These are phyloP conservation scores for Mesochorus sp. DNA, from an alignment of 2,888 invertebrate genomes.

Conservation along the genomic window DNA sequence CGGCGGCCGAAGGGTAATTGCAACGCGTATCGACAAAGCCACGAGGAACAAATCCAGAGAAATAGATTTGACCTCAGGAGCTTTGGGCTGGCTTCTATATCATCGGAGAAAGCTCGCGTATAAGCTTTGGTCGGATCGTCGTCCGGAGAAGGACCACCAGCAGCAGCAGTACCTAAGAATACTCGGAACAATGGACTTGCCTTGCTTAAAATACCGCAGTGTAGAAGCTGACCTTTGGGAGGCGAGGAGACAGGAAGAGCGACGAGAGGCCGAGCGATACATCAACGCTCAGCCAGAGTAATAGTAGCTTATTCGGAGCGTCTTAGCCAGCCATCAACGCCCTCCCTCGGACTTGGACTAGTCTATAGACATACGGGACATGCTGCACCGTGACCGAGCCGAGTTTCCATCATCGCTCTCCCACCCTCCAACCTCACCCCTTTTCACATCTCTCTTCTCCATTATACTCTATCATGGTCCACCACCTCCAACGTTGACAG, in stretches of 20 bases:
- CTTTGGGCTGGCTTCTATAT: neutral
- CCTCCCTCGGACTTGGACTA: slow-evolving; percentile 19
- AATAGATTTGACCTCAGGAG: slow-evolving; percentile 14
- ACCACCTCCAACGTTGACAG: slow-evolving; percentile 12
- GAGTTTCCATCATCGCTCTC: slow-evolving; percentile 45
- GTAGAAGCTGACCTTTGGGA: slow-evolving; percentile 27
- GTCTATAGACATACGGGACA: slow-evolving; percentile 14
- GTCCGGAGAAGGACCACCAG: neutral
- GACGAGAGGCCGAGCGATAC: slow-evolving; percentile 39
- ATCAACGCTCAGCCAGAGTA: slow-evolving; percentile 64
- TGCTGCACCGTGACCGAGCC: neutral
- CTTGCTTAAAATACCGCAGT: slow-evolving; percentile 6
- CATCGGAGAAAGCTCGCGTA: neutral
- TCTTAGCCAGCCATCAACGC: slow-evolving; percentile 47
- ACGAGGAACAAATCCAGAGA: neutral
- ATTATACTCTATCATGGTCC: slow-evolving; percentile 46
- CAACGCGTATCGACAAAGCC: neutral
- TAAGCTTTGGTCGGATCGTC: slow-evolving; percentile 16
- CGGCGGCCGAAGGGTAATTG: neutral
- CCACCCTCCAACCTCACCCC: slow-evolving; percentile 8
- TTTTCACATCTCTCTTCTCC: slow-evolving; percentile 49
- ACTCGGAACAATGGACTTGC: slow-evolving; percentile 34
- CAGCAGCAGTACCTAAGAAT: slow-evolving; percentile 3
- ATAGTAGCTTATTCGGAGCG: slow-evolving; percentile 62
- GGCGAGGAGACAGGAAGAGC: neutral